Conservation (phyloP, 2,113 vertebrate species). For the Megaceryle torquata region DNA sequence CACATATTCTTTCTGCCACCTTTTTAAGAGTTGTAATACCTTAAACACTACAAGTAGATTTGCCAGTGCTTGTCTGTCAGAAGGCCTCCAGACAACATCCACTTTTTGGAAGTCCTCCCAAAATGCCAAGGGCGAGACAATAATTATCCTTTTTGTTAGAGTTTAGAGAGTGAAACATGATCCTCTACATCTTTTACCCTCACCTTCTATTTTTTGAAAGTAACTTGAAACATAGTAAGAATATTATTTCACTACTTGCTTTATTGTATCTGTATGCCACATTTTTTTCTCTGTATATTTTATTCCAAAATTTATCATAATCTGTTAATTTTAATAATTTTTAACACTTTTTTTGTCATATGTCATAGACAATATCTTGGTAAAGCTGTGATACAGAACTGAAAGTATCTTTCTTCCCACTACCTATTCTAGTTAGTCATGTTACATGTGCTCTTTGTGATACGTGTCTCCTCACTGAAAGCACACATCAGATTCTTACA, state of each 20-base stretch:
- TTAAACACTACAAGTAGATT: not conserved
- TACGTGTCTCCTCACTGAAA: slow-evolving; percentile 72
- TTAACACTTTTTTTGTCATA: not conserved
- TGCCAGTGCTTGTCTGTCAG: not conserved
- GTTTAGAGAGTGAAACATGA: not conserved
- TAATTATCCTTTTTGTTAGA: not conserved
- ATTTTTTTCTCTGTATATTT: not conserved
- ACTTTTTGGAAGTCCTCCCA: not conserved
- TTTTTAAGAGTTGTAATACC: not conserved
- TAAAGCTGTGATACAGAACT: not conserved
- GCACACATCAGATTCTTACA: slow-evolving; percentile 76
- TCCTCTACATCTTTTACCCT: not conserved
- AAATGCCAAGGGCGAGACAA: not conserved
- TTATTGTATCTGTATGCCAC: not conserved
- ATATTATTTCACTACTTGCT: not conserved
- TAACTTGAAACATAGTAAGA: not conserved
- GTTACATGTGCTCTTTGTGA: slow-evolving; percentile 72
- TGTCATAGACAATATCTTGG: not conserved
- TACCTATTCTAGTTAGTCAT: slow-evolving; percentile 46
- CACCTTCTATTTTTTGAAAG: not conserved
- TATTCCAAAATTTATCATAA: not conserved
- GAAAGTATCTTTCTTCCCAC: not conserved
- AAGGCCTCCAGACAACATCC: not conserved
- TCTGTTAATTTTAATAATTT: not conserved
- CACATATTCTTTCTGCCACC: not conserved